Base-by-base conservation (phyloP, 53 echinoderm and acorn worm genomes). In the Patiria pectinifera region DNA sequence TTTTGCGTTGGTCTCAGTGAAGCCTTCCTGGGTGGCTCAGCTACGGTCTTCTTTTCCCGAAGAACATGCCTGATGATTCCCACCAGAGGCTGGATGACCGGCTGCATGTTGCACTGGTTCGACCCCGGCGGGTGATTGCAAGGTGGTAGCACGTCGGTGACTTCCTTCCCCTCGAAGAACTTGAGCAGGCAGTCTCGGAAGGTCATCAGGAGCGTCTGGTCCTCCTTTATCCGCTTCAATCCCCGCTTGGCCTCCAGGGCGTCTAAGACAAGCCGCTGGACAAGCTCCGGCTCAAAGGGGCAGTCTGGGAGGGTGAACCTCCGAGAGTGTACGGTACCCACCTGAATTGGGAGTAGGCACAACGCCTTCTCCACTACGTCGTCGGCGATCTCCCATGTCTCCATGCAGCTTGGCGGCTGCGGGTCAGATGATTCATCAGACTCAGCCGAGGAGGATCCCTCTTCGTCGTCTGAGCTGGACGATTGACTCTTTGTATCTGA, bases 361-460 rank as follows among this genome's bases (percentile, higher is more conserved):
- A 90, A 61, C n/a, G 90, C 90, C 90, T 90, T 90, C 90, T 90
- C 90, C 15, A 90, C 90, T 19, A 90, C 77, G 70, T 81, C 90
- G 66, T 80, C 80, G 11, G 90, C 90, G 15, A 90, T 90, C 49
- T 90, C 90, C 90, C 90, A 90, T 7, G 90, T 11, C 69, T 90
- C 90, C 15, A 69, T 13, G 90, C 90, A 77, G 69, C 90, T 90
- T 9, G 90, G 90, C 3, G 81, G 90, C 48, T 90, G 80, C 16
- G 18, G 60, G 62, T 89, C 89, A 18, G 61, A 62, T 2, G 84
- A 63, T 23, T 84, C 66, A 15, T 84, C 84, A 2, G 84, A 84
- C 48, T 62, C 84, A 43, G 62, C 62, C 26, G 66, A 66, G 13
- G 9, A 62, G 66, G 84, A 84, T 19, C 47, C 90, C 1, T 66